These are phyloP conservation scores for Diadumene lineata DNA, from an alignment of 92 coral and sea anemone genomes.

Conservation along the genomic window DNA sequence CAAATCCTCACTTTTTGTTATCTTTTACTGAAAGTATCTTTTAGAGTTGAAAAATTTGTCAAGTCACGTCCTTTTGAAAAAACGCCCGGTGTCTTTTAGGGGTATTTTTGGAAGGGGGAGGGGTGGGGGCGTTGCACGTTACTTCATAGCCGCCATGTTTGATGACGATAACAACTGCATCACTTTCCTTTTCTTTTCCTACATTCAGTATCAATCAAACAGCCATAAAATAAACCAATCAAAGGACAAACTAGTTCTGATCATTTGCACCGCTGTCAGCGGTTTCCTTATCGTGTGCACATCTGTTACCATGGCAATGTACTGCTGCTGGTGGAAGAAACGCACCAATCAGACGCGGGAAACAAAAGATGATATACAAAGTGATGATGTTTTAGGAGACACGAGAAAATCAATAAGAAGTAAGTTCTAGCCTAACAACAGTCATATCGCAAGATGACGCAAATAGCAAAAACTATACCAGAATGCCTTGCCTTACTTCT, in stretches of 20 bases:
- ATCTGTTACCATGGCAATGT: slow-evolving; percentile 36
- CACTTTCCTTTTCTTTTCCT: not conserved
- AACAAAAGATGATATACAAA: not conserved
- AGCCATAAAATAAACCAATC: slow-evolving; percentile 18
- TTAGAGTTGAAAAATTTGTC: too few species aligned
- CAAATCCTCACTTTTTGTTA: too few species aligned
- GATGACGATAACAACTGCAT: not conserved
- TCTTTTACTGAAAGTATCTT: too few species aligned
- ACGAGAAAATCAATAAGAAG: not conserved
- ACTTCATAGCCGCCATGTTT: too few species aligned
- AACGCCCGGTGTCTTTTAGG: too few species aligned
- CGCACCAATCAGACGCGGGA: slow-evolving; percentile 6
- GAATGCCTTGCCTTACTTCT: too few species aligned
- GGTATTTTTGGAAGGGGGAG: too few species aligned
- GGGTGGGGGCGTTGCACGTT: too few species aligned
- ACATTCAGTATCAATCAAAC: slow-evolving; percentile 31
- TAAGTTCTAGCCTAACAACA: too few species aligned
- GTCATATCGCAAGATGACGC: too few species aligned
- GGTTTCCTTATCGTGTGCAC: slow-evolving; percentile 42
- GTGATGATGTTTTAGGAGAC: not conserved
- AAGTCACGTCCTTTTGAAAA: too few species aligned
- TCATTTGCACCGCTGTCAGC: slow-evolving; percentile 39
- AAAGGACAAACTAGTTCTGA: slow-evolving; percentile 39
- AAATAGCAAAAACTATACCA: too few species aligned
- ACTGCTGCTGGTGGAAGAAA: slow-evolving; percentile 75